phyloP scores from a whole-genome alignment of 2,113 vertebrate genomes.

The Dicentrarchus labrax region DNA sequence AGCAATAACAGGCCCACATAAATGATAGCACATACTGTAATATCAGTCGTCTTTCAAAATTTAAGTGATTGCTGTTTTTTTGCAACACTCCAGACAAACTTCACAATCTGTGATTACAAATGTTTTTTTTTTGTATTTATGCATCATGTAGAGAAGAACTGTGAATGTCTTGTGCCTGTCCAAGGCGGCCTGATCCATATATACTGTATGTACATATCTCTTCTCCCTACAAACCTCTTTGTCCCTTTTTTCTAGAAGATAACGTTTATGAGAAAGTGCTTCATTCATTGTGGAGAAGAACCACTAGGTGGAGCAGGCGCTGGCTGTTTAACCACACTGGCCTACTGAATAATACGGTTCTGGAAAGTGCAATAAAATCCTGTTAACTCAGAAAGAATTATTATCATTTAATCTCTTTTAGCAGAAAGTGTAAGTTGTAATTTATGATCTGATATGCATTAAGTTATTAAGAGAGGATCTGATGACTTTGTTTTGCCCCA shows the following conservation, averaged over 20 bases:
- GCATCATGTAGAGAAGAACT: conserved; percentile 73
- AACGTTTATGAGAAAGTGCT: conserved; percentile 55
- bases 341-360: conserved; percentile 38
- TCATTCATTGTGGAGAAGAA: conserved; percentile 32
- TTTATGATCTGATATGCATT: conserved; percentile 46
- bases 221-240: conserved; percentile 26
- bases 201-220: conserved; percentile 61
- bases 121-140: conserved; percentile 59
- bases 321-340: not conserved
- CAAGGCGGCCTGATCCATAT: conserved; percentile 68
- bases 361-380: conserved; percentile 77
- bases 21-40: conserved; percentile 48
- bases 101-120: conserved; percentile 37
- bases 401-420: conserved; percentile 41
- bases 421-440: conserved; percentile 15
- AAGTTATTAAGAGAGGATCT: conserved; percentile 37
- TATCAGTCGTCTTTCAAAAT: conserved; percentile 29
- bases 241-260: conserved; percentile 40
- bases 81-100: conserved; percentile 51
- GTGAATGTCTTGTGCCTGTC: conserved; percentile 79
- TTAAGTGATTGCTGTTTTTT: conserved; percentile 66
- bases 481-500: conserved; percentile 22
- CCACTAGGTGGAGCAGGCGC: conserved; percentile 35
- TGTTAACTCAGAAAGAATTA: conserved; percentile 28
- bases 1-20: conserved; percentile 69